Conservation (phyloP, 2,113 vertebrate species). For the Prochilodus magdalenae region DNA sequence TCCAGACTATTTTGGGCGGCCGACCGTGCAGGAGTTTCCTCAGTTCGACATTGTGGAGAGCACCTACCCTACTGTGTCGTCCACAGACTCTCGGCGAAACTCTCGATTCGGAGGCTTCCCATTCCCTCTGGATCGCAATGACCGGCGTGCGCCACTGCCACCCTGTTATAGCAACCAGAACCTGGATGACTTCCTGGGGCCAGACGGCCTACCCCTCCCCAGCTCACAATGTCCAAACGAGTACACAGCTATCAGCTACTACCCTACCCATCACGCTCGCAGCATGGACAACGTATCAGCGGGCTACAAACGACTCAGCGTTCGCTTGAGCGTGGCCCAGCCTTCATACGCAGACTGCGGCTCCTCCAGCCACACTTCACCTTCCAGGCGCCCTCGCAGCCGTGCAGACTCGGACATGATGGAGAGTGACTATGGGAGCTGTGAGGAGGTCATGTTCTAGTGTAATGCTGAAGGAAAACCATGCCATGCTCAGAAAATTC, state of each 20-base stretch:
- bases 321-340: conserved; percentile 90
- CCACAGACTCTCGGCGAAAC: conserved; percentile 74
- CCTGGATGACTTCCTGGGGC: conserved; percentile 91
- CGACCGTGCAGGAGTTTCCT: conserved; percentile 82
- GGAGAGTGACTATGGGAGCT: conserved; percentile 96
- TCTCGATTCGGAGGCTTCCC: conserved; percentile 91
- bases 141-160: conserved; percentile 92
- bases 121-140: conserved; percentile 88
- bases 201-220: conserved; percentile 75
- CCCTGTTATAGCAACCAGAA: conserved; percentile 95
- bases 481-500: neutral
- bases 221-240: conserved; percentile 88
- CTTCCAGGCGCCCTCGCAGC: conserved; percentile 63
- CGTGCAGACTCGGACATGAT: conserved; percentile 87
- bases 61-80: conserved; percentile 68
- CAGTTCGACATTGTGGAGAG: conserved; percentile 85
- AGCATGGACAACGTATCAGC: conserved; percentile 75
- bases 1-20: conserved; percentile 84
- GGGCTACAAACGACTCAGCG: conserved; percentile 87
- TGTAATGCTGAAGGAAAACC: neutral
- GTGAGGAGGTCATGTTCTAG: conserved; percentile 98
- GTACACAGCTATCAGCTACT: conserved; percentile 95
- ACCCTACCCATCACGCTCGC: conserved; percentile 83
- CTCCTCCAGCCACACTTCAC: conserved; percentile 66
- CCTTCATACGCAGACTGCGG: conserved; percentile 87